Percentiles rank a stretch among this genome's conserved stretches.
phyloP scores from a whole-genome alignment of 2,113 vertebrate genomes.

The Isichthys henryi region DNA sequence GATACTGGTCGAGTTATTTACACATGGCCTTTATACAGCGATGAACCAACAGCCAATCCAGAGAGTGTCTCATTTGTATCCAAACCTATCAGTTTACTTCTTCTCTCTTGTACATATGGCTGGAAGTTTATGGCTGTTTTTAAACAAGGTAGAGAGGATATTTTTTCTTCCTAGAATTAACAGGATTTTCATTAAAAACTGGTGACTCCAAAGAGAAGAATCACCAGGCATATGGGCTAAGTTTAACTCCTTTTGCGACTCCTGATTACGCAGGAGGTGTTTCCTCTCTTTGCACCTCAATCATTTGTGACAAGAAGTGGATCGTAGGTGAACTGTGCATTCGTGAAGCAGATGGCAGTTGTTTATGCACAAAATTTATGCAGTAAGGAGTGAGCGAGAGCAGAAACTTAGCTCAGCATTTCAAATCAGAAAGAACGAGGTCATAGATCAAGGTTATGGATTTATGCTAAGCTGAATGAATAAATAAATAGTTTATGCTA shows the following conservation, averaged over 20 bases:
- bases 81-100: neutral
- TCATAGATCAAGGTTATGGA: constrained; percentile 3
- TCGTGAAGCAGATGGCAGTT: neutral
- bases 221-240: neutral
- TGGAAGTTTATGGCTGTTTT: neutral
- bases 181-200: neutral
- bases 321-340: neutral
- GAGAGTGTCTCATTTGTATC: neutral
- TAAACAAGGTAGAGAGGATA: neutral
- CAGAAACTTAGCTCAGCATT: neutral
- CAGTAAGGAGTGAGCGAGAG: neutral
- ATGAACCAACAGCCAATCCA: neutral
- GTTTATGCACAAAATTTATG: neutral
- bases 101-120: neutral
- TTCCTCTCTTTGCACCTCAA: constrained; percentile 5
- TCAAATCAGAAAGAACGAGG: neutral
- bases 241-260: neutral
- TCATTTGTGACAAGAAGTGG: neutral
- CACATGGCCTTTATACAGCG: neutral
- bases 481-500: constrained; percentile 3
- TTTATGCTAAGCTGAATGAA: constrained; percentile 1
- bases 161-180: neutral
- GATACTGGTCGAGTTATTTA: neutral
- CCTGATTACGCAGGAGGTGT: neutral
- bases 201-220: neutral